Conservation (phyloP, 2,888 invertebrate species). For the Adela reaumurella region DNA sequence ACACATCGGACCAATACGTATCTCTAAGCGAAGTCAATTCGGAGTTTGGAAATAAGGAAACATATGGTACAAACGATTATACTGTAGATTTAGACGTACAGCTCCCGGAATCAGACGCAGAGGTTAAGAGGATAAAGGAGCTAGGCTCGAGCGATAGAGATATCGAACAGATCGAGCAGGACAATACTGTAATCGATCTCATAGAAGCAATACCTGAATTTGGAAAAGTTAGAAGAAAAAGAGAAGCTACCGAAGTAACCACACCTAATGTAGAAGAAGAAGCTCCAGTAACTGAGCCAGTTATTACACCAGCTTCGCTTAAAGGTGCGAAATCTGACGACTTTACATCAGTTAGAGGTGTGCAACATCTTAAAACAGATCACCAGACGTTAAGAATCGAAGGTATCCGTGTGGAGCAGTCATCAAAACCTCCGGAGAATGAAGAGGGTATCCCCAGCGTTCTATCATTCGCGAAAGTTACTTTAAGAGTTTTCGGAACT, state of each 20-base stretch:
- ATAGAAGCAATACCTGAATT: neutral
- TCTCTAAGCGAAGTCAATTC: slow-evolving; percentile 19
- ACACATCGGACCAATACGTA: slow-evolving; percentile 21
- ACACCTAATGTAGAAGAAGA: slow-evolving; percentile 6
- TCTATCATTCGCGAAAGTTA: slow-evolving; percentile 55
- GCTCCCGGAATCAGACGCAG: slow-evolving; percentile 4
- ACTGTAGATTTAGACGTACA: neutral
- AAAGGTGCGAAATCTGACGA: slow-evolving; percentile 1
- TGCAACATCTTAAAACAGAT: neutral
- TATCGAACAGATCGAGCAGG: neutral
- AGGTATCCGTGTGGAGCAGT: slow-evolving; percentile 56
- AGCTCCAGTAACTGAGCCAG: slow-evolving; percentile 8
- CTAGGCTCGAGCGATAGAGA: slow-evolving; percentile 1
- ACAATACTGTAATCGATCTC: neutral
- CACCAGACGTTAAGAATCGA: slow-evolving; percentile 33
- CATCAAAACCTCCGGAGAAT: slow-evolving; percentile 52
- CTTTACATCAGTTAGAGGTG: neutral
- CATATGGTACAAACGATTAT: slow-evolving; percentile 3
- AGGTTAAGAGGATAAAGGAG: slow-evolving; percentile 14
- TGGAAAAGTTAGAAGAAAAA: slow-evolving; percentile 5
- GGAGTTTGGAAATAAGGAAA: neutral
- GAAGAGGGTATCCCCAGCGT: slow-evolving; percentile 66
- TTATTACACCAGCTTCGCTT: slow-evolving; percentile 10
- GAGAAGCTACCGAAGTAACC: slow-evolving; percentile 3
- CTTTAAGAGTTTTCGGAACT: slow-evolving; percentile 70